Conservation (phyloP, 53 echinoderm and acorn worm species). For the Echinarachnius parma region DNA sequence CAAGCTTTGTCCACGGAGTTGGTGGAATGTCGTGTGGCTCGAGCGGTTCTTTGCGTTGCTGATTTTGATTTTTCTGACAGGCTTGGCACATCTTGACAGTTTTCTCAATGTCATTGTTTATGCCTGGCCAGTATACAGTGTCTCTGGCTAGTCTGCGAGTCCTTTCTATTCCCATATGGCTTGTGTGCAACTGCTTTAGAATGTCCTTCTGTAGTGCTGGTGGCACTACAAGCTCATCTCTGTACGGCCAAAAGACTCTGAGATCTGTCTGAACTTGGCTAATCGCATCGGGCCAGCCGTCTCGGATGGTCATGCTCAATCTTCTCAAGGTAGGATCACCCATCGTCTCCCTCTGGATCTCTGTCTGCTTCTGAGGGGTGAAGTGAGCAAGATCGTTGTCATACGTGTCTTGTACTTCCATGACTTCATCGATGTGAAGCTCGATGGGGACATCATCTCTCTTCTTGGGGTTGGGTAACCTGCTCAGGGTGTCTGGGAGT, state of each 20-base stretch:
- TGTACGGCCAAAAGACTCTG: slow-evolving; percentile 5
- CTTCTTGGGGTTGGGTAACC: slow-evolving; percentile 50
- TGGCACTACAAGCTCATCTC: slow-evolving; percentile 45
- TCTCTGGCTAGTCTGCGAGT: slow-evolving; percentile 51
- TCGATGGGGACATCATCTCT: slow-evolving; percentile 36
- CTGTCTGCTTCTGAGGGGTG: slow-evolving; percentile 6
- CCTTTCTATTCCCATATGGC: slow-evolving; percentile 34
- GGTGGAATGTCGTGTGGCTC: slow-evolving; percentile 45
- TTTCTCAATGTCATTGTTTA: slow-evolving; percentile 41
- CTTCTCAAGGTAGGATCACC: background rate
- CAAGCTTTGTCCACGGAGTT: slow-evolving; percentile 43
- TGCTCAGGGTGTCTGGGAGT: slow-evolving; percentile 53
- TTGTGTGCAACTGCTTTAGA: slow-evolving; percentile 46
- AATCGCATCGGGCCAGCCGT: slow-evolving; percentile 39
- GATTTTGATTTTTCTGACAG: slow-evolving; percentile 16
- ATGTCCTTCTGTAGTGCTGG: slow-evolving; percentile 46
- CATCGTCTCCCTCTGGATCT: slow-evolving; percentile 10
- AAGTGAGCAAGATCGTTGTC: slow-evolving; percentile 28
- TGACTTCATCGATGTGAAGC: slow-evolving; percentile 19
- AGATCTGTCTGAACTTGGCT: background rate
- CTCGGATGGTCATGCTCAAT: slow-evolving; percentile 18
- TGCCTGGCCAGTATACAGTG: slow-evolving; percentile 69
- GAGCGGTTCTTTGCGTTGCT: slow-evolving; percentile 4
- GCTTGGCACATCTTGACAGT: slow-evolving; percentile 14
- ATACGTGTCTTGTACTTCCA: slow-evolving; percentile 3